A percentile compares a stretch with the other conserved stretches of the same genome.
Evolutionary conservation across 2,113 vertebrate species (phyloP).

Genomic region (Falcunculus frontatus): DNA sequence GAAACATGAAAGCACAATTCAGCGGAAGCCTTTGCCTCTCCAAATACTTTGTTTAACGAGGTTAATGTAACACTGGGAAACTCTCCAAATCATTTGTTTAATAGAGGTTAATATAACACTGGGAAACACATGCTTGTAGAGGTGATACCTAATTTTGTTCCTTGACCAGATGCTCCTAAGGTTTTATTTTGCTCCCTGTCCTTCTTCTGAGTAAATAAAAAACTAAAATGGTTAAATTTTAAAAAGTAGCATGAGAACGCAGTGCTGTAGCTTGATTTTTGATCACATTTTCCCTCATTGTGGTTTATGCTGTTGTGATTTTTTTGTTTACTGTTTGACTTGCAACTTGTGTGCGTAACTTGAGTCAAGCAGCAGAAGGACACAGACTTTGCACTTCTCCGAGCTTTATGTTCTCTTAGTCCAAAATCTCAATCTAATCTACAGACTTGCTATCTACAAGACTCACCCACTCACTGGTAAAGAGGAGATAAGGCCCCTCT

Average conservation of each 20-base stretch:
- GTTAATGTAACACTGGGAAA: neutral
- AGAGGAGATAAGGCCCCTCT: neutral
- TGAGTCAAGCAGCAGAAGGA: neutral
- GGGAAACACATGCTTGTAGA: neutral
- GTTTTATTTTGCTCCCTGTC: neutral
- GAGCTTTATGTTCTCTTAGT: neutral
- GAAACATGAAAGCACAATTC: neutral
- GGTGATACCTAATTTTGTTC: neutral
- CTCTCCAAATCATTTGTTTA: neutral
- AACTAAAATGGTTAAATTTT: neutral
- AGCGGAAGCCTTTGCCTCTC: neutral
- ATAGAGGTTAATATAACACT: neutral
- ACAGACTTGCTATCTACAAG: neutral
- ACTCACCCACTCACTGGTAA: neutral
- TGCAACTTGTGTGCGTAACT: neutral
- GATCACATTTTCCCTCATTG: neutral
- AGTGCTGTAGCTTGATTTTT: neutral
- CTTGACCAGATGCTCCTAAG: neutral
- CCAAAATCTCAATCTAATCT: neutral
- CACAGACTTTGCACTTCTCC: conserved; percentile 1
- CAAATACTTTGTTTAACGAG: neutral
- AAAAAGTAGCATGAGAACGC: neutral
- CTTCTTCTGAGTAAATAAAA: neutral
- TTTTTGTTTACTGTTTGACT: conserved; percentile 9
- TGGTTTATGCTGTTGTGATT: neutral